Base-by-base conservation (phyloP, 2,113 vertebrate species). In the Lepisosteus oculatus region DNA sequence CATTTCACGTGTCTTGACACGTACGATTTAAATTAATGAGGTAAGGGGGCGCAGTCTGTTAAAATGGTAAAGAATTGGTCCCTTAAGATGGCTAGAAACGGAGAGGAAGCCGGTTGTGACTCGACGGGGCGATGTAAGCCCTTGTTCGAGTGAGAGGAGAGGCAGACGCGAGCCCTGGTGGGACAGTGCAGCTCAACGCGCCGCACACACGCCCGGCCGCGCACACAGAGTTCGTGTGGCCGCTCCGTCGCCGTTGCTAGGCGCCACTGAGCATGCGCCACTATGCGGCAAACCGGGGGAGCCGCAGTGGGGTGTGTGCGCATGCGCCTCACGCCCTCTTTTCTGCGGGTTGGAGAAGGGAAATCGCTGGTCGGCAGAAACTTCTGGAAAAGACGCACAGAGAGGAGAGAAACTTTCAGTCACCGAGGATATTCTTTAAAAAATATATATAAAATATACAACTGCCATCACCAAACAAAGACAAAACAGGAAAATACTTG, bases 241-340 rank as follows among this genome's bases (percentile, higher is more conserved):
- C 17, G 7, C 43, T 55, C 15, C 42, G 64, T 43, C 17, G 43
- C 43, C 51, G 56, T 17, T 68, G 62, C 65, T 45, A 71, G 43
- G 44, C 56, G 68, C 55, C 15, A 73, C 54, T 73, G 74, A 85
- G 89, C 88, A n/a, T 87, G 90, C 88, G 86, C 64, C 9, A 55
- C 78, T 76, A 80, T 88, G 90, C 87, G 81, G 86, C 85, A 86
- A 85, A 81, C 67, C 15, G 77, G 74, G 66, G 47, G 7, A 66
- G 74, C 78, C n/a, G 79, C 80, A 82, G 80, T 74, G 79, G 61
- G 8, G 7, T 14, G 6, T 41, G 6, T 9, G 4, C 76, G 80
- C 81, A 65, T 81, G 80, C 79, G 77, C 68, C 55, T 61, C 73
- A 56, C 73, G 51, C 73, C 67, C 44, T 54, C 61, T 59, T 17